Evolutionary conservation across 1,140 invertebrate species (phyloP), one percentile per base, ranked within the genome.

Genomic region (Eubasilissa regina): DNA sequence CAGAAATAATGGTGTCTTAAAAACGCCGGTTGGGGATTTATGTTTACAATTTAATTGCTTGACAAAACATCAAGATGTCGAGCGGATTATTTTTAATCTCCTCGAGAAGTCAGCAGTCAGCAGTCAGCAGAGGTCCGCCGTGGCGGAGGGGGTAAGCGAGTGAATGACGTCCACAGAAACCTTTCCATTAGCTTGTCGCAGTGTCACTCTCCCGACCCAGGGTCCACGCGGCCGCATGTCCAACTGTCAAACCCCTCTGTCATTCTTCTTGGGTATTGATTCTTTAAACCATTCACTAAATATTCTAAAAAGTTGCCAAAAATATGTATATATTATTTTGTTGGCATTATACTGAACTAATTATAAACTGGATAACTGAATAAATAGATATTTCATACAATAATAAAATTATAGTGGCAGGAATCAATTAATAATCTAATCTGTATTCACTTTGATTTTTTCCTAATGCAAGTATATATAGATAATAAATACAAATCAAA

Each of bases 161-260:
- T 73, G 77, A 79, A 47, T 53, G 68, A 47, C 77, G 47, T 58
- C 45, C 68, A 43, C 72, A 15, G 68, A 77, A 74, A 79, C 48
- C 45, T 51, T 74, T 79, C 77, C 77, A 79, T 79, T 79, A 79
- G 74, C 77, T 74, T 79, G 77, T 79, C 77, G 77, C 77, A 74
- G 55, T 74, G 77, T 79, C 77, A 58, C 70, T 74, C 15, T 48
- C 1, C 17, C 11, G 53, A 21, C 35, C 55, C 55, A 15, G n/a
- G 55, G 17, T 58, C 55, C 17, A 21, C 15, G 21, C 17, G 9
- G 53, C 19, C 19, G 15, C 11, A 58, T 15, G 8, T 58, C 17
- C 55, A 8, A 58, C 55, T 21, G 55, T 58, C 55, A 58, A 58
- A 19, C 7, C 8, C 55, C n/a, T 9, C 53, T 56, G 19, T 11